Conservation (phyloP, 2,797 vertebrate species). For the Xyrichtys novacula region DNA sequence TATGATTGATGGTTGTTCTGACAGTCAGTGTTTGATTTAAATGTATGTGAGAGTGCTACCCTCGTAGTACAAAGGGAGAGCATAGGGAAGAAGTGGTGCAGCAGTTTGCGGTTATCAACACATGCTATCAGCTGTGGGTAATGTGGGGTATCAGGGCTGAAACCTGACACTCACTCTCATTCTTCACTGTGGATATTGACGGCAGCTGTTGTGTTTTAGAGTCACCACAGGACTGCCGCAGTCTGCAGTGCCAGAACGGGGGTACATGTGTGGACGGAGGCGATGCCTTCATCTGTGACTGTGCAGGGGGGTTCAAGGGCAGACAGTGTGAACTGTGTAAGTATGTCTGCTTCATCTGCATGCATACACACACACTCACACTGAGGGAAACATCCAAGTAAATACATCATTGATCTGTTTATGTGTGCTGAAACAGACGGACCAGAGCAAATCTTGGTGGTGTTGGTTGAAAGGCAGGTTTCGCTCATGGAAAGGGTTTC, state of each 20-base stretch:
- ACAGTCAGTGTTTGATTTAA: conserved; percentile 5
- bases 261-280: conserved; percentile 86
- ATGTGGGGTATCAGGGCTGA: conserved; percentile 51
- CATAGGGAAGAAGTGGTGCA: conserved; percentile 3
- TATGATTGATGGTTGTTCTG: neutral
- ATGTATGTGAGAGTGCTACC: conserved; percentile 2
- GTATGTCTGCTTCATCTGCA: conserved; percentile 66
- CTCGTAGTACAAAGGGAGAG: conserved; percentile 9
- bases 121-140: conserved; percentile 46
- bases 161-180: conserved; percentile 53
- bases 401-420: neutral
- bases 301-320: conserved; percentile 90
- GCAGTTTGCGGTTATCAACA: conserved; percentile 24
- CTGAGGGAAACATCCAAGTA: neutral
- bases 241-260: conserved; percentile 90
- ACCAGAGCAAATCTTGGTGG: neutral
- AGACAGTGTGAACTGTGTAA: conserved; percentile 92
- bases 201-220: conserved; percentile 81
- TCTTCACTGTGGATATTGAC: conserved; percentile 63
- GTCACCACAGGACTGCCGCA: conserved; percentile 83
- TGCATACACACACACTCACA: neutral
- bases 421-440: neutral
- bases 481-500: neutral
- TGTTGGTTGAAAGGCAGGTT: neutral
- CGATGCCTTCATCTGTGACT: conserved; percentile 86